Evolutionary conservation across 1,140 invertebrate species (phyloP).

Genomic region (Protaetia brevitarsis): DNA sequence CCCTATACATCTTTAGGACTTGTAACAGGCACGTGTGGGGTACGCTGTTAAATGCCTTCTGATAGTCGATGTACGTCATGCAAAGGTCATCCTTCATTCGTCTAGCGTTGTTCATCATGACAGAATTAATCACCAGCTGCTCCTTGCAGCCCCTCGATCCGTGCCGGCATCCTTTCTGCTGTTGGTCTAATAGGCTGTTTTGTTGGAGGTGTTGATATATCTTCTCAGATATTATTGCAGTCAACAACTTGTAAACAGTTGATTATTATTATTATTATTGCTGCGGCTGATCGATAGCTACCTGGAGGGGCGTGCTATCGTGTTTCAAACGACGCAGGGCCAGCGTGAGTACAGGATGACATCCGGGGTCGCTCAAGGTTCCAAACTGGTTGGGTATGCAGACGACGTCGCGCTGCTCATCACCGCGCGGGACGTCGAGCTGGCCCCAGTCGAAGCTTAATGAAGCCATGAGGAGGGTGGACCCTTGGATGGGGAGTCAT

Average conservation of each 20-base stretch:
- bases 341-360: no score
- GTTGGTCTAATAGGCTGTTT: constrained; percentile 28
- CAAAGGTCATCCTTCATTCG: neutral
- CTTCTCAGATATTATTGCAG: constrained; percentile 26
- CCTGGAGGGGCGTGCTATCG: no score
- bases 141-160: constrained; percentile 33
- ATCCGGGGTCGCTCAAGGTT: no score
- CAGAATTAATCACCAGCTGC: constrained; percentile 33
- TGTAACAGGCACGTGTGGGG: constrained; percentile 24
- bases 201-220: constrained; percentile 30
- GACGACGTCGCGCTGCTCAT: no score
- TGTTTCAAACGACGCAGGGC: no score
- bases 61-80: constrained; percentile 17
- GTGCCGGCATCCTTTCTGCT: constrained; percentile 36
- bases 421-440: no score
- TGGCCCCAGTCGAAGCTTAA: no score
- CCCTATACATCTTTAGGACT: constrained; percentile 5
- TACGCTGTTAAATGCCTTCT: constrained; percentile 25
- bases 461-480: no score
- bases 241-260: constrained; percentile 35
- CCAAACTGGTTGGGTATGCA: no score
- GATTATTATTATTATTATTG: no score
- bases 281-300: no score
- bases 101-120: constrained; percentile 17
- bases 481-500: no score